These are phyloP conservation scores for Podilymbus podiceps DNA, from an alignment of 2,113 vertebrate genomes.

Conservation along the genomic window DNA sequence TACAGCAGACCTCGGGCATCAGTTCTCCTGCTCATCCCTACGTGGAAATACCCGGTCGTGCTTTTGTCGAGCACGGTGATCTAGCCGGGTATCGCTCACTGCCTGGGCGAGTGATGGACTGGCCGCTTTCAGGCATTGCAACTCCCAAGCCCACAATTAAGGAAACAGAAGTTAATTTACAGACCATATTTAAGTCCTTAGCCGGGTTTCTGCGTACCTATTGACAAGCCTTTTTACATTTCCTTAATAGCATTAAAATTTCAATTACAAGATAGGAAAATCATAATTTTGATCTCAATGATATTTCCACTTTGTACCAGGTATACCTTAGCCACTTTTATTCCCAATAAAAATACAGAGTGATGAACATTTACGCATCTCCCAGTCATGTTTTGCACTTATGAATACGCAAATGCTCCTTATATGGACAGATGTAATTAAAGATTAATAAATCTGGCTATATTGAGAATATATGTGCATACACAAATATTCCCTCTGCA, in stretches of 20 bases:
- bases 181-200: neutral
- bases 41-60: rapidly evolving
- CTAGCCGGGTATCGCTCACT: neutral
- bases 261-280: neutral
- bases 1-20: neutral
- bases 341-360: neutral
- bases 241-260: neutral
- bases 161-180: neutral
- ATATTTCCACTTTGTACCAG: neutral
- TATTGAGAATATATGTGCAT: neutral
- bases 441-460: neutral
- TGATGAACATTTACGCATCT: neutral
- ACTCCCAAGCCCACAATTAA: neutral
- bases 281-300: neutral
- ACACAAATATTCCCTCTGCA: neutral
- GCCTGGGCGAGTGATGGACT: neutral
- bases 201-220: neutral
- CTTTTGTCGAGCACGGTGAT: neutral
- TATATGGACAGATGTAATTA: neutral
- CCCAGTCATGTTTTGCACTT: neutral
- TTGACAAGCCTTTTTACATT: neutral
- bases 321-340: neutral
- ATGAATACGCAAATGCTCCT: rapidly evolving
- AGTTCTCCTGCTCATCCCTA: neutral
- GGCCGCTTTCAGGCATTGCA: neutral